Evolutionary conservation across 2,113 vertebrate genomes (phyloP), one percentile per base, ranked within the genome.

Genomic region (Panurus biarmicus): DNA sequence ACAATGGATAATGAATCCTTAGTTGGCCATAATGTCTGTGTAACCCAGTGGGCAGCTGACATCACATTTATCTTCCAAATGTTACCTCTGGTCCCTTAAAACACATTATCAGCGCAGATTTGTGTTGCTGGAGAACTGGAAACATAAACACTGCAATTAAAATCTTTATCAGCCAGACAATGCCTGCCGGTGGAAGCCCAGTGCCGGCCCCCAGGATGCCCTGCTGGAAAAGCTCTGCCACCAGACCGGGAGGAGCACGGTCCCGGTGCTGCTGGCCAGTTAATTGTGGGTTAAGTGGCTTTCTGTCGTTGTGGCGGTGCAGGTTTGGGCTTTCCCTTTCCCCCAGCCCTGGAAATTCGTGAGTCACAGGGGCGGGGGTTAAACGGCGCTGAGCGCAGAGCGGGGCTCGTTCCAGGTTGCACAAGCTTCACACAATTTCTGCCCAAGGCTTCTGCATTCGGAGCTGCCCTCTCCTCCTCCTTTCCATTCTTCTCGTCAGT

Each of bases 141-240:
- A 85, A 70, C 77, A 83, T 79, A 96, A 96, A 95, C 89, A 94
- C 14, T 53, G 82, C 96, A 94, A 97, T 97, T 96, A 96, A 93
- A 95, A 80, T 69, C 93, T 91, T 96, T 94, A 96, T 97, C 94
- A 83, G 90, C 5, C 70, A 61, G 93, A 42, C 75, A 67, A 8
- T 28, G 78, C 25, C 85, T 28, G 40, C 12, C 12, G 40, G 40
- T 12, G 40, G 40, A 42, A 14, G 40, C 89, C 42, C 42, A 16
- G 42, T 42, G 10, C 40, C 40, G 40, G 40, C 40, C n/a, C n/a
- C n/a, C n/a, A n/a, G n/a, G n/a, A 96, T 85, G 38, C 36, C 45
- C 25, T 9, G 33, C 84, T 26, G 71, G 70, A 72, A 35, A 38
- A 64, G 47, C 76, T 48, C 71, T 65, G 60, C 56, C 8, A 48